phyloP scores from a whole-genome alignment of 2,797 vertebrate genomes.

The Sebastes hubbsi region DNA sequence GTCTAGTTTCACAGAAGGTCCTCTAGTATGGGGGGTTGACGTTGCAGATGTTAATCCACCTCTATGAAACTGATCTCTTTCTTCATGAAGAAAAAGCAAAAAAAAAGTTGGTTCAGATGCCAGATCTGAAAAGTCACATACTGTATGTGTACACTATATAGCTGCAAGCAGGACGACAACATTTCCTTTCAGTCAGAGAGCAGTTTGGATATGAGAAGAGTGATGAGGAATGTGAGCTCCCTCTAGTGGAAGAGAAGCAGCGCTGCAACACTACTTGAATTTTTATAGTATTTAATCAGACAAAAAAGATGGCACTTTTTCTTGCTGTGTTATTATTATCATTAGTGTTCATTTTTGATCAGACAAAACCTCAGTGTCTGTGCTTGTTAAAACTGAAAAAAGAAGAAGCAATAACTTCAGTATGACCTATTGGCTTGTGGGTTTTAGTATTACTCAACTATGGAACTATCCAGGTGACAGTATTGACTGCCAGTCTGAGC shows the following conservation, averaged over 20 bases:
- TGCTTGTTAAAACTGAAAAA: constrained; percentile 35
- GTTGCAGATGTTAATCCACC: constrained; percentile 1
- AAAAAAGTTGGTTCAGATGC: background rate
- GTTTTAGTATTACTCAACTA: constrained; percentile 11
- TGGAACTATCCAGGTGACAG: constrained; percentile 61
- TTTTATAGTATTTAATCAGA: constrained; percentile 75
- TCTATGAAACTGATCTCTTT: constrained; percentile 22
- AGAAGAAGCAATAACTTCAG: constrained; percentile 69
- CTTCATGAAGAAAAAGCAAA: background rate
- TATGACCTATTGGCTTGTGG: constrained; percentile 35
- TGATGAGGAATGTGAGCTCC: constrained; percentile 62
- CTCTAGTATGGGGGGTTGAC: background rate
- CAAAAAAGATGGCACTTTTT: constrained; percentile 73
- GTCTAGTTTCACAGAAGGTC: background rate
- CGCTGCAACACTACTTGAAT: constrained; percentile 79
- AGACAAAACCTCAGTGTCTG: constrained; percentile 38
- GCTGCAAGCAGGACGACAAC: background rate
- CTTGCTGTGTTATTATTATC: constrained; percentile 48
- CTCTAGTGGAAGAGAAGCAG: constrained; percentile 72
- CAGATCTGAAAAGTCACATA: constrained; percentile 28
- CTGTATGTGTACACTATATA: background rate
- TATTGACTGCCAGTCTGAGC: constrained; percentile 68
- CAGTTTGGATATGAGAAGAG: background rate
- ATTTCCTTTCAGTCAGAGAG: constrained; percentile 3
- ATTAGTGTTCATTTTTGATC: constrained; percentile 44